A percentile compares a stretch with the other conserved stretches of the same genome.
Conservation (phyloP, 1,140 invertebrate species). For the Psilanteris sp. region DNA sequence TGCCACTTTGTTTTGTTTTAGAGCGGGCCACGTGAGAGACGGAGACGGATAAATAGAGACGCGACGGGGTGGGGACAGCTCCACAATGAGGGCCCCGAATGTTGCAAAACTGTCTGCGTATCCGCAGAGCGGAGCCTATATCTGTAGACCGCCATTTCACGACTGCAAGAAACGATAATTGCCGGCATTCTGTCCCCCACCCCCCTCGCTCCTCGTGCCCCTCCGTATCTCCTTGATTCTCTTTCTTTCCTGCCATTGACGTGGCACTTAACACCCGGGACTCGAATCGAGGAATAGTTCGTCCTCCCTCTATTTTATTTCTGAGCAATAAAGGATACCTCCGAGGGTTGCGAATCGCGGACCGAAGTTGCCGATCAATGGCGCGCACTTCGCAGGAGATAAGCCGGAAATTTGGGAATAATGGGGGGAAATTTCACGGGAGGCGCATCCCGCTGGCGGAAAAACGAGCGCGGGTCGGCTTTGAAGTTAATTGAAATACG, state of each 20-base stretch:
- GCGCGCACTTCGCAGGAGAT: constrained; percentile 13
- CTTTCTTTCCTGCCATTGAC: constrained; percentile 35
- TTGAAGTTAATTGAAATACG: constrained; percentile 36
- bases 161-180: constrained; percentile 73
- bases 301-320: constrained; percentile 30
- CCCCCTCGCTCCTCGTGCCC: constrained; percentile 8
- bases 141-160: constrained; percentile 55
- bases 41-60: constrained; percentile 63
- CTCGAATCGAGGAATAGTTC: constrained; percentile 43
- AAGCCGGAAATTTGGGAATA: constrained; percentile 46
- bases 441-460: background rate
- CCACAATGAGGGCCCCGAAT: constrained; percentile 72
- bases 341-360: constrained; percentile 18
- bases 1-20: constrained; percentile 77
- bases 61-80: constrained; percentile 23
- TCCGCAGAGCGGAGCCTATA: constrained; percentile 64
- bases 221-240: constrained; percentile 49
- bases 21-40: constrained; percentile 64
- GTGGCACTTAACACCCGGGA: constrained; percentile 32
- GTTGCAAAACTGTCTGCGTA: constrained; percentile 70
- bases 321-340: constrained; percentile 36
- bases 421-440: constrained; percentile 15
- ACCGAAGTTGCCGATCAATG: constrained; percentile 35
- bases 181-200: constrained; percentile 47
- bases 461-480: constrained; percentile 23